phyloP scores from a whole-genome alignment of 2,113 vertebrate genomes.

The Oryzias celebensis region DNA sequence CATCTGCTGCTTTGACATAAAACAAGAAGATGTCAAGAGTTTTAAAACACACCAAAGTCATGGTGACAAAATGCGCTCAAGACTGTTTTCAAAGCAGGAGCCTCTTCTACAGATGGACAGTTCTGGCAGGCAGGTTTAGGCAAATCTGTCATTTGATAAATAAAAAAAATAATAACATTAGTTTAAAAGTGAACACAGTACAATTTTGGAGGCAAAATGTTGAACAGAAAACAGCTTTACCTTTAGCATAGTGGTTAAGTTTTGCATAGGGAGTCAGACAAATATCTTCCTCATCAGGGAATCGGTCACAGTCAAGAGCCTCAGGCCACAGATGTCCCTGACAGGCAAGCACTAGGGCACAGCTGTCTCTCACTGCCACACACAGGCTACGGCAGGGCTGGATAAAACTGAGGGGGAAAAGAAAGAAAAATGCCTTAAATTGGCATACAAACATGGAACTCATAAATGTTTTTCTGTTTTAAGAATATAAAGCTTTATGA shows the following conservation, averaged over 20 bases:
- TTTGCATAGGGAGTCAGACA: slow-evolving; percentile 80
- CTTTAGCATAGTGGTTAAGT: slow-evolving; percentile 79
- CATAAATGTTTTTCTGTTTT: not conserved
- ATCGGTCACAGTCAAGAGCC: slow-evolving; percentile 81
- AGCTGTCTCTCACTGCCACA: slow-evolving; percentile 81
- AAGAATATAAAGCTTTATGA: not conserved
- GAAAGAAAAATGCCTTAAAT: slow-evolving; percentile 4
- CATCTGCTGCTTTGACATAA: not conserved
- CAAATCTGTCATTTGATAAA: slow-evolving; percentile 71
- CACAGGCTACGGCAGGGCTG: slow-evolving; percentile 87
- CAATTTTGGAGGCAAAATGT: not conserved
- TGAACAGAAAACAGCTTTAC: slow-evolving; percentile 47
- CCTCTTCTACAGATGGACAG: slow-evolving; percentile 81
- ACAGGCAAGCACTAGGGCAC: slow-evolving; percentile 80
- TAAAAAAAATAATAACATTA: slow-evolving; percentile 4
- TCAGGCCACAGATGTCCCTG: slow-evolving; percentile 83
- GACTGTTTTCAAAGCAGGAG: slow-evolving; percentile 74
- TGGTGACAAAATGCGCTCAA: slow-evolving; percentile 81
- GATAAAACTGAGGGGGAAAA: slow-evolving; percentile 78
- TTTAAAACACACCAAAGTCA: slow-evolving; percentile 82
- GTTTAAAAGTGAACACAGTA: not conserved
- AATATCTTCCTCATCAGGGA: slow-evolving; percentile 82
- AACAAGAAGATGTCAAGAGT: not conserved
- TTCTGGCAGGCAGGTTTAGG: slow-evolving; percentile 85
- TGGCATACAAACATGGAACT: too few relatives aligned